Conservation (phyloP, 2,888 invertebrate species). For the Phaonia tiefii region DNA sequence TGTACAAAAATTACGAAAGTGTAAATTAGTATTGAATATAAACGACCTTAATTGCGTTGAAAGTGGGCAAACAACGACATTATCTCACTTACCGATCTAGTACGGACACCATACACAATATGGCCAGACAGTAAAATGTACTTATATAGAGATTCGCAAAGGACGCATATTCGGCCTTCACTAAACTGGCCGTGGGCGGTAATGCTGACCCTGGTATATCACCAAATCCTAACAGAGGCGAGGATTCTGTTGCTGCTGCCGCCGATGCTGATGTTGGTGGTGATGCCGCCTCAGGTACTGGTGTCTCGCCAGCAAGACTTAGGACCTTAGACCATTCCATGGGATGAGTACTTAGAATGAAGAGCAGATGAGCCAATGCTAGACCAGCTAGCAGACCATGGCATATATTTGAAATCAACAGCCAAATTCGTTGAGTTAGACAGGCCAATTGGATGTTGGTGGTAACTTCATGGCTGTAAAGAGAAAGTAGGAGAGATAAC, state of each 20-base stretch:
- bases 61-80: neutral
- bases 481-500: neutral
- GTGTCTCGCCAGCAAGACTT: constrained; percentile 76
- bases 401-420: constrained; percentile 82
- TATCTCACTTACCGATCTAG: constrained; percentile 82
- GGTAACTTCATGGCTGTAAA: constrained; percentile 73
- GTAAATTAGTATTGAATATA: neutral
- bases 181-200: neutral
- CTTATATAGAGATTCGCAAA: constrained; percentile 80
- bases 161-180: constrained; percentile 75
- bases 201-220: constrained; percentile 13
- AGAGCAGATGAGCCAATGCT: constrained; percentile 80
- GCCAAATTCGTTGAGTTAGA: constrained; percentile 82
- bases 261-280: neutral
- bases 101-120: constrained; percentile 82
- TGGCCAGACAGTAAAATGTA: constrained; percentile 82
- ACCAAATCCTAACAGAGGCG: constrained; percentile 9
- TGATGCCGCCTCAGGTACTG: constrained; percentile 14
- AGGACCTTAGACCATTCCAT: constrained; percentile 79
- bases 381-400: constrained; percentile 83
- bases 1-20: neutral
- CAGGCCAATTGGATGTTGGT: constrained; percentile 79
- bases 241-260: constrained; percentile 31
- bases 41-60: neutral
- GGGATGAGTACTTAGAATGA: constrained; percentile 79